These are phyloP conservation scores for Artibeus jamaicensis DNA, from an alignment of 2,797 vertebrate genomes.

Conservation along the genomic window DNA sequence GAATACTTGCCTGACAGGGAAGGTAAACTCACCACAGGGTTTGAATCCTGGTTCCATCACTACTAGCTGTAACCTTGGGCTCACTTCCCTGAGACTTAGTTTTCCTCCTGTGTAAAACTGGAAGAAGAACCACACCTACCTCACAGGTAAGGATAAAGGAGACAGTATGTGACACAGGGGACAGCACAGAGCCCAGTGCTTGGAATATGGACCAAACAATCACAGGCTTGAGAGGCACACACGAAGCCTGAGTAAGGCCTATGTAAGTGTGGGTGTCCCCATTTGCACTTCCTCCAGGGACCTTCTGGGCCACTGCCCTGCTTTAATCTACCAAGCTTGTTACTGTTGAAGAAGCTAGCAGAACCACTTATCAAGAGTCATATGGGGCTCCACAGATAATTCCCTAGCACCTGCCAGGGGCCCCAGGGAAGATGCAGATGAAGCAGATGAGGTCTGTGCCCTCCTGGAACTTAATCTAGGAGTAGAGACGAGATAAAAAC, in stretches of 20 bases:
- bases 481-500: background rate
- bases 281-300: background rate
- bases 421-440: background rate
- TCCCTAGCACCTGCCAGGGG: background rate
- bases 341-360: background rate
- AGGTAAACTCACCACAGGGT: background rate
- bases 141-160: background rate
- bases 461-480: background rate
- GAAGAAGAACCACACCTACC: background rate
- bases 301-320: background rate
- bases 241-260: background rate
- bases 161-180: background rate
- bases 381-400: background rate
- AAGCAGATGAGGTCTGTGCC: background rate
- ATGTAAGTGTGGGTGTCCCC: background rate
- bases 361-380: slow-evolving; percentile 31
- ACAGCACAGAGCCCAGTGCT: background rate
- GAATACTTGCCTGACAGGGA: background rate
- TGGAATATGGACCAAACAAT: background rate
- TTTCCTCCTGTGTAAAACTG: background rate
- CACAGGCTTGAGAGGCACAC: rapidly evolving
- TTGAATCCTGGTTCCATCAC: background rate
- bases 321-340: background rate
- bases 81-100: background rate
- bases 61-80: background rate